Evolutionary conservation across 2,113 vertebrate species (phyloP), one percentile per base, ranked within the genome.

Genomic region (Eretmochelys imbricata): DNA sequence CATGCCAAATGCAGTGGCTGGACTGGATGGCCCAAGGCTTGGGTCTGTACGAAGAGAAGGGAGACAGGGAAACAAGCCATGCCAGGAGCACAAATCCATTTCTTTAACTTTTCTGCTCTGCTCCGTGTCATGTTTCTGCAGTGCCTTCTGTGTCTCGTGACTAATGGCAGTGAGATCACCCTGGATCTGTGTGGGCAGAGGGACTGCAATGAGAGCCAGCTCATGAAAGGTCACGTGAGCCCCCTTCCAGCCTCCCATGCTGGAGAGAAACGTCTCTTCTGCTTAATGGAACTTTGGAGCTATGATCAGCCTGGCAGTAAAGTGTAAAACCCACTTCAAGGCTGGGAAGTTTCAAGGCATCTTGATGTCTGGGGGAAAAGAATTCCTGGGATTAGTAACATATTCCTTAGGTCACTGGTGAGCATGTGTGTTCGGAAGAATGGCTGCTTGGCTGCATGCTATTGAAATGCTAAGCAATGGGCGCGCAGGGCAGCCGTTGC

Each of bases 321-420:
- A 80, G 75, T 53, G 42, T n/a, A 20, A 49, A 80, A 22, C 55
- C 85, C 1, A 0, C 89, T 89, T 91, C 9, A 29, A 94, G 80
- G 82, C 82, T 5, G 35, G 42, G 59, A 94, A n/a, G 87, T 35
- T 42, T 93, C 57, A 76, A 31, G 90, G 85, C 90, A 81, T 85
- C 57, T 75, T 88, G 88, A 13, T 75, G 59, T 0, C 35, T 83
- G 86, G 82, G 0, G 0, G 87, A 27, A 84, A 80, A 97, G 83
- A 94, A 94, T 94, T 93, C 85, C 83, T 87, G 8, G 94, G 96
- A 93, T 97, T 97, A 97, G 22, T 90, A 95, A 80, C 93, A 90
- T 84, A 54, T 93, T 95, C 80, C 85, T 3, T 5, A 79, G 88
- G 89, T 94, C 93, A 90, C 54, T 55, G 92, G 42, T 0, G 0